These are phyloP conservation scores for Pemphredon lugubris DNA, from an alignment of 2,888 invertebrate genomes.

Conservation along the genomic window DNA sequence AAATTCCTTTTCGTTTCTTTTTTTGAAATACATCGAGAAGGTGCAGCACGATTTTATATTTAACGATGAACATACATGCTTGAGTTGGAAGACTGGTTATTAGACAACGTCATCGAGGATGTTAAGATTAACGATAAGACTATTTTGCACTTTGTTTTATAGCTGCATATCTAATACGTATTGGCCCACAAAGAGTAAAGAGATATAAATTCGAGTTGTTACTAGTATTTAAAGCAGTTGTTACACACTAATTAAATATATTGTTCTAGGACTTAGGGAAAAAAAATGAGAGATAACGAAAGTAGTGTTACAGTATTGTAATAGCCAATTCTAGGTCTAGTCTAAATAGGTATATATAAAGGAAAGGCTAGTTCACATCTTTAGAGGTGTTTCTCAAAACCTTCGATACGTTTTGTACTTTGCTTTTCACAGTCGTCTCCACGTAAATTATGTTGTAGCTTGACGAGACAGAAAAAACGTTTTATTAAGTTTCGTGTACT, in stretches of 20 bases:
- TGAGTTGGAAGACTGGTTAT: constrained; percentile 57
- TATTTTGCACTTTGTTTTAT: constrained; percentile 55
- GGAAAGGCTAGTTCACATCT: constrained; percentile 22
- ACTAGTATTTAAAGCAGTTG: constrained; percentile 45
- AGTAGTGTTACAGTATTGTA: constrained; percentile 65
- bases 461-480: too few relatives aligned
- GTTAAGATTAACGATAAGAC: constrained; percentile 38
- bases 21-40: neutral
- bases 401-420: constrained; percentile 25
- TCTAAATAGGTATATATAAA: constrained; percentile 54
- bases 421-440: constrained; percentile 14
- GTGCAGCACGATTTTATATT: constrained; percentile 16
- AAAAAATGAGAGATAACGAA: constrained; percentile 32
- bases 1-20: too few relatives aligned
- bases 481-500: too few relatives aligned
- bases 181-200: constrained; percentile 30
- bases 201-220: constrained; percentile 34
- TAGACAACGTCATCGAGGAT: constrained; percentile 36
- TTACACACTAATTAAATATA: constrained; percentile 45
- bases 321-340: constrained; percentile 69
- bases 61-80: constrained; percentile 38
- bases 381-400: constrained; percentile 11
- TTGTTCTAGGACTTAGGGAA: constrained; percentile 42
- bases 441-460: too few relatives aligned
- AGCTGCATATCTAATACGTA: constrained; percentile 43